Percentiles rank a stretch among this genome's conserved stretches.
Evolutionary conservation across 1,140 invertebrate genomes (phyloP).

Genomic region (Hylaeus volcanicus): DNA sequence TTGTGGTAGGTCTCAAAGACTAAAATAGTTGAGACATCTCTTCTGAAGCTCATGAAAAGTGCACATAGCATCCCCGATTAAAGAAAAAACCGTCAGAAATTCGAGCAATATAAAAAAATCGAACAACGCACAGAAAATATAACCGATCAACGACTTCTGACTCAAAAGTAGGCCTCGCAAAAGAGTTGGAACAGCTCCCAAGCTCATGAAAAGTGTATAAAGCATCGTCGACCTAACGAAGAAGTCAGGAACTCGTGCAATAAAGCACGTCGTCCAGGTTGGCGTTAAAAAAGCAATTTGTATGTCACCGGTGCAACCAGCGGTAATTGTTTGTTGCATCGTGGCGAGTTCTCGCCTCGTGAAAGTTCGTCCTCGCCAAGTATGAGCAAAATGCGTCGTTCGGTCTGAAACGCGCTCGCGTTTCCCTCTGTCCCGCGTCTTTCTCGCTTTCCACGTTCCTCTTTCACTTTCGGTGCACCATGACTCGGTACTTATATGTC

Average conservation of each 20-base stretch:
- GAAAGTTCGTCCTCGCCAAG: conserved; percentile 63
- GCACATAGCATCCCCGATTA: too few relatives aligned
- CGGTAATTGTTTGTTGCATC: conserved; percentile 43
- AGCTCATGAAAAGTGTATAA: conserved; percentile 7
- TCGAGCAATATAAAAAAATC: too few relatives aligned
- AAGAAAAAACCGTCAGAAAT: too few relatives aligned
- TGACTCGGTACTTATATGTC: conserved; percentile 64
- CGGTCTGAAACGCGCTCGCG: background rate
- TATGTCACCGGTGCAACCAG: conserved; percentile 22
- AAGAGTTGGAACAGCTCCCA: too few relatives aligned
- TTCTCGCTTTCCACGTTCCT: conserved; percentile 28
- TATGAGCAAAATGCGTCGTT: conserved; percentile 54
- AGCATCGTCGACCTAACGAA: background rate
- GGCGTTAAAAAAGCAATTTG: conserved; percentile 46
- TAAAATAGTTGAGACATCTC: too few relatives aligned
- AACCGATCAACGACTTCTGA: too few relatives aligned
- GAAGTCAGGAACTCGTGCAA: background rate
- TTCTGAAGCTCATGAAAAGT: too few relatives aligned
- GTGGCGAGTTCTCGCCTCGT: conserved; percentile 46
- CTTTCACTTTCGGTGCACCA: conserved; percentile 31
- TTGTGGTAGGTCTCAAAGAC: too few relatives aligned
- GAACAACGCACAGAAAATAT: too few relatives aligned
- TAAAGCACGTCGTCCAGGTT: background rate
- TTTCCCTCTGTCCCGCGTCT: conserved; percentile 6
- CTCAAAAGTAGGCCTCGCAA: too few relatives aligned